phyloP scores from a whole-genome alignment of 2,797 vertebrate genomes.

The Ctenopoma multispine region DNA sequence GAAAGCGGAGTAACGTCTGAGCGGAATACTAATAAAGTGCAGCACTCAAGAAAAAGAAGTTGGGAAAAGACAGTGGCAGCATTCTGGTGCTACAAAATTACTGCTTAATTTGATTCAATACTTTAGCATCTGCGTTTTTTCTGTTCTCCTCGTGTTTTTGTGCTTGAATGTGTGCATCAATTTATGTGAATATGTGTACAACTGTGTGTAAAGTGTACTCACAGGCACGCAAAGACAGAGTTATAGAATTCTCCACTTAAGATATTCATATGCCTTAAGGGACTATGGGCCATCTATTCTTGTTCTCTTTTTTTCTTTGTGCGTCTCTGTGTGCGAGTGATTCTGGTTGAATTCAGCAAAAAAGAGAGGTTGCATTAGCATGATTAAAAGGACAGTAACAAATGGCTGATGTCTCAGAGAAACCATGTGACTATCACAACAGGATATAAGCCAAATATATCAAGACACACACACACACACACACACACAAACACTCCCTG shows the following conservation, averaged over 20 bases:
- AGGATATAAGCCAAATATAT: conserved; percentile 72
- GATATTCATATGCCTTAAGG: conserved; percentile 76
- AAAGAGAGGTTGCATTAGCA: conserved; percentile 73
- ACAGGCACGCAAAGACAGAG: conserved; percentile 55
- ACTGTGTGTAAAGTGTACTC: conserved; percentile 45
- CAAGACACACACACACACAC: conserved; percentile 35
- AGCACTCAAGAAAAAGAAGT: conserved; percentile 63
- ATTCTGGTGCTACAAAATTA: conserved; percentile 64
- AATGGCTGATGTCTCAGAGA: conserved; percentile 77
- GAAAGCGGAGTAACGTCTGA: conserved; percentile 65
- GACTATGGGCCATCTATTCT: conserved; percentile 72
- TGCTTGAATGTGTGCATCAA: background rate
- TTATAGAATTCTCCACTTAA: conserved; percentile 74
- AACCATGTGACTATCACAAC: conserved; percentile 69
- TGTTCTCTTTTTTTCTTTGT: conserved; percentile 53
- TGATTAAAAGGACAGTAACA: conserved; percentile 85
- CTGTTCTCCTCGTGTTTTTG: conserved; percentile 41
- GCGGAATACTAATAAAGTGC: conserved; percentile 80
- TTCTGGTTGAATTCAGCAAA: conserved; percentile 44
- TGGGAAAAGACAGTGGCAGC: conserved; percentile 39
- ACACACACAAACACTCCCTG: conserved; percentile 27
- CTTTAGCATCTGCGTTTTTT: conserved; percentile 67
- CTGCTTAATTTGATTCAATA: conserved; percentile 80
- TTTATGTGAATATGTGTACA: conserved; percentile 27
- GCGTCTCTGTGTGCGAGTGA: conserved; percentile 30